phyloP scores from a whole-genome alignment of 2,113 vertebrate genomes.

The Poicephalus meyeri region DNA sequence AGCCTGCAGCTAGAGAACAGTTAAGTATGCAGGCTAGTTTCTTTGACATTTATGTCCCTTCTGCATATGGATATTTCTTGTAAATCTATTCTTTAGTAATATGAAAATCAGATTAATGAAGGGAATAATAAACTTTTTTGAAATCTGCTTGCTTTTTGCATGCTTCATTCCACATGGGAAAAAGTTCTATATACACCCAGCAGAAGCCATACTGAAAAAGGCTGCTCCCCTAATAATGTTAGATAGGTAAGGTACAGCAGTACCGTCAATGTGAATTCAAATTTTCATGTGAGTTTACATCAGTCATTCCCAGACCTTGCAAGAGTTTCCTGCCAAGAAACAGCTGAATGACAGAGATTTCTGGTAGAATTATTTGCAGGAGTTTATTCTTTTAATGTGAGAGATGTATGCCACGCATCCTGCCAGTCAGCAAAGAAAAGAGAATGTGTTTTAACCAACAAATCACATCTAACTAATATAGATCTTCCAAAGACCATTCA shows the following conservation, averaged over 20 bases:
- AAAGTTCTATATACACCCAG: neutral
- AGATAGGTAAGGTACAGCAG: neutral
- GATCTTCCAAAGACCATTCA: neutral
- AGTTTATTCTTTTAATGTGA: neutral
- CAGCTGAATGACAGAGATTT: neutral
- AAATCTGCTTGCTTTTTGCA: neutral
- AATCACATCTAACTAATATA: neutral
- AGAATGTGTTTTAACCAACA: neutral
- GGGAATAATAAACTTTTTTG: neutral
- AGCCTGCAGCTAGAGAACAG: neutral
- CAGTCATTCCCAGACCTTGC: neutral
- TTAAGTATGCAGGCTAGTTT: neutral
- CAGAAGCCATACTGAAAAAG: neutral
- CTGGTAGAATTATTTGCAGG: neutral
- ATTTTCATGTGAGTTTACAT: constrained; percentile 5
- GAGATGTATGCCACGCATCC: accelerated
- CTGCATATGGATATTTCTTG: neutral
- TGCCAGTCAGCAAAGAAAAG: neutral
- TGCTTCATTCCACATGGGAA: neutral
- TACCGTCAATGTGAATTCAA: neutral
- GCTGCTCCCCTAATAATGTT: neutral
- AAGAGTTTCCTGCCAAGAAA: neutral
- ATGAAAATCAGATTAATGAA: neutral
- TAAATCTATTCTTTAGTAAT: neutral
- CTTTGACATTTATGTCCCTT: neutral